These are phyloP conservation scores for Potamilus streckersoni DNA, from an alignment of 1,140 invertebrate species.

Conservation along the genomic window DNA sequence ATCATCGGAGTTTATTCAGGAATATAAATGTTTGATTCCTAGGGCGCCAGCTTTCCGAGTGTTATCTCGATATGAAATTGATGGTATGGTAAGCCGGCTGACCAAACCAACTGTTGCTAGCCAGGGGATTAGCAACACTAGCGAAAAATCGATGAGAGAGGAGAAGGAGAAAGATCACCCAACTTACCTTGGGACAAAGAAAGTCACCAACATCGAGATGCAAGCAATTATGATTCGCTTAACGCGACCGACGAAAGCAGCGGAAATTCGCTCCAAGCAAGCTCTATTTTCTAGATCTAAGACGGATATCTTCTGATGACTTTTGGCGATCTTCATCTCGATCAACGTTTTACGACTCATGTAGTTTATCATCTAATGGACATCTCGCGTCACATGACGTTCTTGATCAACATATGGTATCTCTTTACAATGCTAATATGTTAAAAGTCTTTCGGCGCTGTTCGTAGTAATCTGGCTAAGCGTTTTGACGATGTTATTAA, in stretches of 20 bases:
- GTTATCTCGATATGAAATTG: constrained; percentile 49
- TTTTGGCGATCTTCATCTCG: no score
- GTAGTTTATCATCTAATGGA: no score
- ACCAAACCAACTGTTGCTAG: constrained; percentile 38
- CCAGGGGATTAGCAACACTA: constrained; percentile 30
- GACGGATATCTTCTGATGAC: no score
- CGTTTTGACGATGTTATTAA: no score
- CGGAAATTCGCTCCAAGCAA: constrained; percentile 3
- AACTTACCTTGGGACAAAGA: constrained; percentile 40
- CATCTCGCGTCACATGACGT: no score
- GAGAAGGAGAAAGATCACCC: constrained; percentile 34
- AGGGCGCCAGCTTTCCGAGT: constrained; percentile 51
- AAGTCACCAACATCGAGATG: constrained; percentile 32
- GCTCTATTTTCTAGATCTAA: no score
- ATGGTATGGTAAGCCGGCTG: constrained; percentile 40
- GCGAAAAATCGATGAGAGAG: constrained; percentile 31
- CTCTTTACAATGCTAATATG: no score
- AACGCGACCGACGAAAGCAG: constrained; percentile 37
- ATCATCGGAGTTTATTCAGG: constrained; percentile 48
- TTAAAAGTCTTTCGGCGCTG: no score
- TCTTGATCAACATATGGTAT: no score
- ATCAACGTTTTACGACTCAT: no score
- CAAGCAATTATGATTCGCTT: constrained; percentile 37
- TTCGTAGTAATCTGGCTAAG: no score
- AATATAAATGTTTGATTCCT: constrained; percentile 53